phyloP scores from a whole-genome alignment of 1,140 invertebrate genomes.

The Aphelinus atriplicis region DNA sequence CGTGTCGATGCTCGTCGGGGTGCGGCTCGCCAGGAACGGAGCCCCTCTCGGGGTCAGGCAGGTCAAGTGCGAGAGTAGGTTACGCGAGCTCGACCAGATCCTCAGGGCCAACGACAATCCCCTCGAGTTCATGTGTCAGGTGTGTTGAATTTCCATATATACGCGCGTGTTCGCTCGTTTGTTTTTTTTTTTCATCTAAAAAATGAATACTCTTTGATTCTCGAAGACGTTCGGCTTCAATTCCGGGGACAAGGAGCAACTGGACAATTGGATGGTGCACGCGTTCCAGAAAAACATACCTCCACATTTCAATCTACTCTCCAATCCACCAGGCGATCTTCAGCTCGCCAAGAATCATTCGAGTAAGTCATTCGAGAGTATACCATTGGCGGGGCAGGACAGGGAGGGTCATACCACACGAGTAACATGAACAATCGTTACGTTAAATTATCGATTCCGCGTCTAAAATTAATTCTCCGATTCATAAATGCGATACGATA shows the following conservation, averaged over 20 bases:
- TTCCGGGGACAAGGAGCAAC: constrained; percentile 77
- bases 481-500: no score
- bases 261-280: constrained; percentile 83
- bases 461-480: no score
- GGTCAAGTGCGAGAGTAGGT: constrained; percentile 85
- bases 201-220: no score
- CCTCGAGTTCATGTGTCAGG: constrained; percentile 87
- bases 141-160: constrained; percentile 52
- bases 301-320: constrained; percentile 80
- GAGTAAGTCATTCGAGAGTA: constrained; percentile 51
- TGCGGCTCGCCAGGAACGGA: constrained; percentile 82
- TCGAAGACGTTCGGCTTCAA: constrained; percentile 80
- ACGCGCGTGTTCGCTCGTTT: background rate
- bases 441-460: no score
- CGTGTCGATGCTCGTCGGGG: constrained; percentile 82
- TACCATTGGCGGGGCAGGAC: no score
- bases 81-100: constrained; percentile 84
- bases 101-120: constrained; percentile 81
- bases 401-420: no score
- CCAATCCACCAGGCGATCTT: constrained; percentile 58
- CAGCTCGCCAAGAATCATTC: constrained; percentile 56
- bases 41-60: constrained; percentile 79
- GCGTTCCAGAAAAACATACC: constrained; percentile 84
- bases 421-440: no score
- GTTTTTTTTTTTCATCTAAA: no score